Conservation (phyloP, 2,888 invertebrate species). For the Ypsolopha sequella region DNA sequence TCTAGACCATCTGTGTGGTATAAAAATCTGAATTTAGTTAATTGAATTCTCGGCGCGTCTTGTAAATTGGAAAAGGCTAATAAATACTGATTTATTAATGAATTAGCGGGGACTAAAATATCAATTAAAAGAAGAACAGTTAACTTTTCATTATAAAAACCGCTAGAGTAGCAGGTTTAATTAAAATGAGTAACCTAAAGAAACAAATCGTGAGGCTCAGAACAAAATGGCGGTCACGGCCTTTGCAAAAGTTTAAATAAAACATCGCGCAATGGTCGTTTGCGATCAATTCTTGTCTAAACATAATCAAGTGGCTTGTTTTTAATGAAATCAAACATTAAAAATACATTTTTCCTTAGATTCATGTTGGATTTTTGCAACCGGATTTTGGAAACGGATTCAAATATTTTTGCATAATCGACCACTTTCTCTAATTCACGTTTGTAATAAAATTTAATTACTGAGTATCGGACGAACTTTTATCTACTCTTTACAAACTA, state of each 20-base stretch:
- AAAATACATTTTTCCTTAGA: no score
- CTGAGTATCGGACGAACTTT: no score
- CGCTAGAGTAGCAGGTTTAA: constrained; percentile 21
- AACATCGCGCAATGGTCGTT: no score
- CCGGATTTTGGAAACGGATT: no score
- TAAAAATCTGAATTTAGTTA: no score
- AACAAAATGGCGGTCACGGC: constrained; percentile 24
- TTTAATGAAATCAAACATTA: neutral
- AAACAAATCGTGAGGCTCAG: constrained; percentile 21
- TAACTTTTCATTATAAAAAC: constrained; percentile 13
- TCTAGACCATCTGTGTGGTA: no score
- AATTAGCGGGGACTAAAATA: neutral
- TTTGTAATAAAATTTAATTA: no score
- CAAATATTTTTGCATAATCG: no score
- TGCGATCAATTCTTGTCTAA: no score
- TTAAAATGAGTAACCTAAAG: constrained; percentile 23
- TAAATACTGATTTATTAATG: neutral
- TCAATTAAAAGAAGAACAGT: neutral
- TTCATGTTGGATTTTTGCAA: no score
- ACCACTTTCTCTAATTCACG: no score
- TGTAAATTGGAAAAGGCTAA: neutral
- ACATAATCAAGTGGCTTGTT: neutral
- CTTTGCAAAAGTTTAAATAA: constrained; percentile 15
- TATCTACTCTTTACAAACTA: no score
- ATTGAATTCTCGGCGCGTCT: neutral